phyloP scores from a whole-genome alignment of 2,888 invertebrate genomes.

The Galerucella pusilla region DNA sequence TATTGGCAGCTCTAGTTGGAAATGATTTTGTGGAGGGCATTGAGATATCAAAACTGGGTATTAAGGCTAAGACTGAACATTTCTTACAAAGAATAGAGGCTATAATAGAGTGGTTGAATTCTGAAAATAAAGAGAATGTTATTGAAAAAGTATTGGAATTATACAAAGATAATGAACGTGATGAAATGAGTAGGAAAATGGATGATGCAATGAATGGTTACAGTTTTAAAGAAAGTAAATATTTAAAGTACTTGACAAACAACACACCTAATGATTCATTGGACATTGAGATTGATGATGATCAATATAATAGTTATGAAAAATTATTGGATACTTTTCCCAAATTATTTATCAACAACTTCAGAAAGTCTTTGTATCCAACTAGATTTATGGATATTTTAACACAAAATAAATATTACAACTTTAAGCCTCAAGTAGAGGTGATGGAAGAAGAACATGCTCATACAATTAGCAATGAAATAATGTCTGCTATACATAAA shows the following conservation, averaged over 20 bases:
- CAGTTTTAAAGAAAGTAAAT: slow-evolving; percentile 69
- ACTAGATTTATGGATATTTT: slow-evolving; percentile 77
- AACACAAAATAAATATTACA: slow-evolving; percentile 71
- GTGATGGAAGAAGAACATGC: slow-evolving; percentile 72
- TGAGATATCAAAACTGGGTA: slow-evolving; percentile 76
- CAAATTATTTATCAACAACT: slow-evolving; percentile 64
- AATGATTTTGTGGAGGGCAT: slow-evolving; percentile 85
- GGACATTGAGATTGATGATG: slow-evolving; percentile 4
- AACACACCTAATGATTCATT: background rate
- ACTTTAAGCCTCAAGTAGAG: slow-evolving; percentile 77
- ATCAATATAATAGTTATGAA: slow-evolving; percentile 65
- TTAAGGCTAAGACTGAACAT: slow-evolving; percentile 63
- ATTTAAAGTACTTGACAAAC: slow-evolving; percentile 67
- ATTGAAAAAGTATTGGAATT: slow-evolving; percentile 75
- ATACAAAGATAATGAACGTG: slow-evolving; percentile 69
- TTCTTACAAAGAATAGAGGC: slow-evolving; percentile 70
- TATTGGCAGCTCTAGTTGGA: slow-evolving; percentile 83
- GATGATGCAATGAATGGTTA: slow-evolving; percentile 75
- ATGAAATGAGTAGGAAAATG: slow-evolving; percentile 69
- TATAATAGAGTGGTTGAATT: slow-evolving; percentile 80
- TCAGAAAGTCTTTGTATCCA: slow-evolving; percentile 72
- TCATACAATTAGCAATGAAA: slow-evolving; percentile 70
- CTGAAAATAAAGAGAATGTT: slow-evolving; percentile 77
- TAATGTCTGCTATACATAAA: slow-evolving; percentile 71
- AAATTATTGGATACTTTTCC: slow-evolving; percentile 24